Conservation (phyloP, 2,797 vertebrate genomes). For the Rhinatrema bivittatum region DNA sequence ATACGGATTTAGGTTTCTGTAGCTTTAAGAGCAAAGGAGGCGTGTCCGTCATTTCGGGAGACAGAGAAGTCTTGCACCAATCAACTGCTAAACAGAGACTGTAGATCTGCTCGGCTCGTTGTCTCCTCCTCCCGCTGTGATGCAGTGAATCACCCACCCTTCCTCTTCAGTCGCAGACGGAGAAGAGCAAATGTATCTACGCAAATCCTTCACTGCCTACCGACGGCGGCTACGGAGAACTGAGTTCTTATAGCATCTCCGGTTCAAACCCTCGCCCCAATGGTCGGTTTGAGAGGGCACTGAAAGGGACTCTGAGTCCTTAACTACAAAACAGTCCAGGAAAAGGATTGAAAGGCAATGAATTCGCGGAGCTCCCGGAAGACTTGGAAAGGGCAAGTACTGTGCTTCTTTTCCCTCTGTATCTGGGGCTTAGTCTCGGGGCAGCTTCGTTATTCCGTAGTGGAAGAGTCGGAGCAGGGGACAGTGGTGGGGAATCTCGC, state of each 20-base stretch:
- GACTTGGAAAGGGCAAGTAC: conserved; percentile 18
- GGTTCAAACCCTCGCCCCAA: conserved; percentile 16
- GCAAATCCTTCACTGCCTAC: conserved; percentile 37
- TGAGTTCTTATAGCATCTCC: too few species aligned
- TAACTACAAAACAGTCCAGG: too few species aligned
- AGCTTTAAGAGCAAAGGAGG: background rate
- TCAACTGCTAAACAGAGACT: conserved; percentile 51
- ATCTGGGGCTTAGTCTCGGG: conserved; percentile 18
- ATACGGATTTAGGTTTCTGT: too few species aligned
- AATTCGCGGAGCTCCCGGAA: conserved; percentile 49
- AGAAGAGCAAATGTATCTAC: conserved; percentile 49
- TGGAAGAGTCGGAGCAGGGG: conserved; percentile 10
- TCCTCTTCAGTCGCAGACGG: conserved; percentile 44
- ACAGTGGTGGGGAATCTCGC: conserved; percentile 15
- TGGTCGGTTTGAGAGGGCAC: conserved; percentile 29
- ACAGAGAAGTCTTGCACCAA: conserved; percentile 59
- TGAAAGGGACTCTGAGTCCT: too few species aligned
- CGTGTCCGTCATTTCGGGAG: conserved; percentile 41
- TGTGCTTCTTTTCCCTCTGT: conserved; percentile 12
- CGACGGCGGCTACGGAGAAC: too few species aligned
- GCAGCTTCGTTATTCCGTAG: conserved; percentile 11
- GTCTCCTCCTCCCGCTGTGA: conserved; percentile 31
- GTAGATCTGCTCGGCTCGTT: conserved; percentile 50
- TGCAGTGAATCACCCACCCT: conserved; percentile 56
- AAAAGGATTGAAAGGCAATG: too few species aligned